phyloP scores from a whole-genome alignment of 1,140 invertebrate species.

The Aphelinus atriplicis region DNA sequence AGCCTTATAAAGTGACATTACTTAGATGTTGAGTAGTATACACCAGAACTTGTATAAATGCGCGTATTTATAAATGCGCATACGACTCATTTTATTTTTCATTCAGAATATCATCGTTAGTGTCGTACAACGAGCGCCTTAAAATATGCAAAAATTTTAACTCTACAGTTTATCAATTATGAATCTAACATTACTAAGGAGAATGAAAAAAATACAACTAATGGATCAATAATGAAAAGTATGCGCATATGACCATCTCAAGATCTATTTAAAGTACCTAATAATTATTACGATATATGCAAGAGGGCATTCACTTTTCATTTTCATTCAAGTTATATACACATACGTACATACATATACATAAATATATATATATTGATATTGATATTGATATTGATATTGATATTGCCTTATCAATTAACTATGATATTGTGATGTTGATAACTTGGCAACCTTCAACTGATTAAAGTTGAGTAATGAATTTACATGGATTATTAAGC shows the following conservation, averaged over 20 bases:
- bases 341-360: too few species aligned
- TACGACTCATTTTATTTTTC: conserved; percentile 19
- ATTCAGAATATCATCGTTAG: conserved; percentile 35
- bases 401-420: too few species aligned
- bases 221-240: conserved; percentile 37
- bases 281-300: not conserved
- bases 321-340: not conserved
- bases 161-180: conserved; percentile 38
- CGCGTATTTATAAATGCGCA: conserved; percentile 36
- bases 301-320: conserved; percentile 7
- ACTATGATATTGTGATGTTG: conserved; percentile 21
- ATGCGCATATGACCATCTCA: conserved; percentile 28
- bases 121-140: conserved; percentile 42
- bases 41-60: conserved; percentile 30
- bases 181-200: conserved; percentile 31
- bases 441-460: not conserved
- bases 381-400: too few species aligned
- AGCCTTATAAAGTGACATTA: conserved; percentile 41
- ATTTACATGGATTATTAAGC: too few species aligned
- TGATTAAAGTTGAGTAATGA: conserved; percentile 25
- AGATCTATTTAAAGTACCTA: conserved; percentile 29
- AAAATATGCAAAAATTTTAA: conserved; percentile 36
- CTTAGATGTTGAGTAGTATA: conserved; percentile 35
- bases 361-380: too few species aligned
- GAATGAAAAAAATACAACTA: conserved; percentile 35